Conservation (phyloP, 2,113 vertebrate species). For the Oenanthe melanoleuca region DNA sequence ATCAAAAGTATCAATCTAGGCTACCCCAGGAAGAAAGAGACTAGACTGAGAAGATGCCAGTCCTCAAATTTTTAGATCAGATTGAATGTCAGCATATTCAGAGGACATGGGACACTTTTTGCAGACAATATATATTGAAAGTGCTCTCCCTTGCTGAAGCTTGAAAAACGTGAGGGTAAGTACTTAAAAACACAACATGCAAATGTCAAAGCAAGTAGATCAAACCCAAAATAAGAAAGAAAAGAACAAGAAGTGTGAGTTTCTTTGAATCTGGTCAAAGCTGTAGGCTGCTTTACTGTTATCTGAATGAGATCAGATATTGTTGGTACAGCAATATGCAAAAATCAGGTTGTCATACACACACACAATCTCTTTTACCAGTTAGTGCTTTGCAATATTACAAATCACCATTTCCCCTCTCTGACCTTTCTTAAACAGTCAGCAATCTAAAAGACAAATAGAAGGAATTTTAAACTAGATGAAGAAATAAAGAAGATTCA, state of each 20-base stretch:
- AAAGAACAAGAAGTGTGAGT: neutral
- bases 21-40: neutral
- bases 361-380: neutral
- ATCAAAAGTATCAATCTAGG: neutral
- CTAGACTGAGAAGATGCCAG: neutral
- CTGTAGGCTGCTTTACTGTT: neutral
- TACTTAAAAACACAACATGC: neutral
- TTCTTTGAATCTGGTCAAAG: neutral
- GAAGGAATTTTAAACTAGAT: neutral
- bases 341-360: neutral
- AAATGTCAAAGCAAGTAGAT: neutral
- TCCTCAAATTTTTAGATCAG: neutral
- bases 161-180: neutral
- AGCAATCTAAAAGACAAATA: neutral
- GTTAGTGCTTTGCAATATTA: neutral
- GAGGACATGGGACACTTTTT: neutral
- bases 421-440: neutral
- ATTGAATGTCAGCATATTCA: neutral
- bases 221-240: neutral
- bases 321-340: neutral
- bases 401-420: neutral
- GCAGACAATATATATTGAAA: neutral
- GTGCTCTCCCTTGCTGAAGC: neutral
- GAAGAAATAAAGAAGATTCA: neutral
- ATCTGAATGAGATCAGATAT: neutral